These are phyloP conservation scores for Calcarius ornatus DNA, from an alignment of 2,113 vertebrate genomes.

Conservation along the genomic window DNA sequence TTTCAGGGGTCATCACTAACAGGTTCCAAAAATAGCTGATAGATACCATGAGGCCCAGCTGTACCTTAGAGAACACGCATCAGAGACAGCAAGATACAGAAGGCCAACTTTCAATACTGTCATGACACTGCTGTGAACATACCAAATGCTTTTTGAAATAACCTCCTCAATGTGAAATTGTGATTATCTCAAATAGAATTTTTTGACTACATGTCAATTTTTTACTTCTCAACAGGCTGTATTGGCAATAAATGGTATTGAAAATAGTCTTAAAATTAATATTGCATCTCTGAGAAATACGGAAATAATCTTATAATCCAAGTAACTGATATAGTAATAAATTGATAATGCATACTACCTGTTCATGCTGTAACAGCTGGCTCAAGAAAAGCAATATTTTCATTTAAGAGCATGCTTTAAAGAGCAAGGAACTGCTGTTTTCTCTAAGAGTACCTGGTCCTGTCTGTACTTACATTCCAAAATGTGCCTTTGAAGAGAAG, in stretches of 20 bases:
- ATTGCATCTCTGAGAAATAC: background rate
- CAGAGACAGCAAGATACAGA: background rate
- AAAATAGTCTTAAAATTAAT: background rate
- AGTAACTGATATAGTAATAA: background rate
- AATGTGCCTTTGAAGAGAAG: background rate
- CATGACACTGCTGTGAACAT: background rate
- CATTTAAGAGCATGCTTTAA: background rate
- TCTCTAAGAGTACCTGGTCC: background rate
- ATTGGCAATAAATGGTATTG: background rate
- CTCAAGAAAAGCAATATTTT: background rate
- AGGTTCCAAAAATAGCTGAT: background rate
- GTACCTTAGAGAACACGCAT: background rate
- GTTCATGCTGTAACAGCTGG: background rate
- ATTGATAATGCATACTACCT: background rate
- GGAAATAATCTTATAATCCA: background rate
- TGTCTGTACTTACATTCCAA: background rate
- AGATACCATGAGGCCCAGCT: background rate
- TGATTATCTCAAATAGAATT: background rate
- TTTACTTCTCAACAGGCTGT: background rate
- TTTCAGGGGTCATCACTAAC: background rate
- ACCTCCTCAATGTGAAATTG: background rate
- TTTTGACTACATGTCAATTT: background rate
- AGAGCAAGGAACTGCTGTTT: background rate
- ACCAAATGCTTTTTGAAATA: background rate
- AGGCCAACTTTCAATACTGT: background rate